A percentile compares a stretch with the other conserved stretches of the same genome.
Conservation (phyloP, 2,113 vertebrate genomes). For the Platycercus adscitus region DNA sequence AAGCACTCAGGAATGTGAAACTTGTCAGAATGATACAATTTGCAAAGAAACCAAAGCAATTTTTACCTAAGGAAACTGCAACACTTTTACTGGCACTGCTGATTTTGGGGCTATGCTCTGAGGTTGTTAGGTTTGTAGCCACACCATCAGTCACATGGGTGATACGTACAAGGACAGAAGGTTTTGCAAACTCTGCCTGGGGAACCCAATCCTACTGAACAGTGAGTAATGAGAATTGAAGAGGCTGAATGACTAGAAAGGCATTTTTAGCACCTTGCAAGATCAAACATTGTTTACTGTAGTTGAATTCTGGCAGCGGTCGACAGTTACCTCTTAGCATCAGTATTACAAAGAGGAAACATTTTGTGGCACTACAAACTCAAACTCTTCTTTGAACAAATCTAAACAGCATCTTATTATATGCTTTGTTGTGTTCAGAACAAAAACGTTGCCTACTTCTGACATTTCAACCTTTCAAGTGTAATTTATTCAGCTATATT, state of each 20-base stretch:
- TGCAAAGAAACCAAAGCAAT: neutral
- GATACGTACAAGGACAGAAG: neutral
- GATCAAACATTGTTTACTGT: neutral
- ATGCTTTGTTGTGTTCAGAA: neutral
- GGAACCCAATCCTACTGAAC: neutral
- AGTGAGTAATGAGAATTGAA: neutral
- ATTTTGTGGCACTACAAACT: neutral
- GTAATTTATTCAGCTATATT: neutral
- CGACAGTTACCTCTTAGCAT: neutral
- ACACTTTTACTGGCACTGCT: neutral
- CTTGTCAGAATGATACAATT: neutral
- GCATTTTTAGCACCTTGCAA: neutral
- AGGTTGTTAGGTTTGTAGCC: neutral
- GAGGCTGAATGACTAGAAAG: neutral
- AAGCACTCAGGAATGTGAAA: neutral
- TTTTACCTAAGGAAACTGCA: neutral
- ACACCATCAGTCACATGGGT: neutral
- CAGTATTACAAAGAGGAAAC: neutral
- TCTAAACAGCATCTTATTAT: neutral
- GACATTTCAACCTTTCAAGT: neutral
- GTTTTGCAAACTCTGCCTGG: neutral
- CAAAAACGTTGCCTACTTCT: neutral
- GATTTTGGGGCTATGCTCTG: neutral
- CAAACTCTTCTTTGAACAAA: neutral
- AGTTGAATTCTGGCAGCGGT: neutral